Conservation (phyloP, 2,113 vertebrate species). For the Cottus gobio region DNA sequence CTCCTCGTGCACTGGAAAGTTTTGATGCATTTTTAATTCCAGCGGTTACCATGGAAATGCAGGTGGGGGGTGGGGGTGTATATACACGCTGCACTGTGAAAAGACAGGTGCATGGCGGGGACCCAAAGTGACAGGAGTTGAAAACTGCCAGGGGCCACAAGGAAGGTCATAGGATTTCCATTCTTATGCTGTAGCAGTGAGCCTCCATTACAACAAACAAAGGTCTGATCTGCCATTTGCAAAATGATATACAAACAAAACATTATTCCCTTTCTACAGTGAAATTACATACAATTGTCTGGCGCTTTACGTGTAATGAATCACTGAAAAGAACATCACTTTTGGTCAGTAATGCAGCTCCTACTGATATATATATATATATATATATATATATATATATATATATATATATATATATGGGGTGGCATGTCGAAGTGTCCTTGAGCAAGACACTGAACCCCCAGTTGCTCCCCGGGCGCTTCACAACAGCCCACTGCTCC, state of each 20-base stretch:
- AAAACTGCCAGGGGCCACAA: slow-evolving; percentile 62
- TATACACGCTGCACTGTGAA: slow-evolving; percentile 52
- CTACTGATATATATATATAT: not conserved
- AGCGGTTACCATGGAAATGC: slow-evolving; percentile 77
- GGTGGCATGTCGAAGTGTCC: too few relatives aligned
- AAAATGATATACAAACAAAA: slow-evolving; percentile 1
- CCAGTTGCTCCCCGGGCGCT: too few relatives aligned
- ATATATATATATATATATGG: not conserved
- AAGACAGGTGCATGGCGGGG: slow-evolving; percentile 68
- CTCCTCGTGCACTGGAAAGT: slow-evolving; percentile 63
- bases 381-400: not conserved
- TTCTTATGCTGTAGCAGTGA: slow-evolving; percentile 47
- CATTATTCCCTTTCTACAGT: slow-evolving; percentile 7
- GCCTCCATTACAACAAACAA: slow-evolving; percentile 45
- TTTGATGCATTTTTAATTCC: slow-evolving; percentile 81
- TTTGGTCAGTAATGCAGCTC: not conserved
- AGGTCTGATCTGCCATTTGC: not conserved
- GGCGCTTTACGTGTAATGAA: not conserved
- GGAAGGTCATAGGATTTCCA: slow-evolving; percentile 67
- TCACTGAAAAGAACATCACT: not conserved
- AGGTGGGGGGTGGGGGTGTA: not conserved
- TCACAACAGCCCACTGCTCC: too few relatives aligned
- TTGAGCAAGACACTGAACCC: too few relatives aligned
- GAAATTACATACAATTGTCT: not conserved
- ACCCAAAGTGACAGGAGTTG: slow-evolving; percentile 75